Percentiles rank a stretch among this genome's conserved stretches.
phyloP scores from a whole-genome alignment of 2,113 vertebrate genomes.

The Urocynchramus pylzowi region DNA sequence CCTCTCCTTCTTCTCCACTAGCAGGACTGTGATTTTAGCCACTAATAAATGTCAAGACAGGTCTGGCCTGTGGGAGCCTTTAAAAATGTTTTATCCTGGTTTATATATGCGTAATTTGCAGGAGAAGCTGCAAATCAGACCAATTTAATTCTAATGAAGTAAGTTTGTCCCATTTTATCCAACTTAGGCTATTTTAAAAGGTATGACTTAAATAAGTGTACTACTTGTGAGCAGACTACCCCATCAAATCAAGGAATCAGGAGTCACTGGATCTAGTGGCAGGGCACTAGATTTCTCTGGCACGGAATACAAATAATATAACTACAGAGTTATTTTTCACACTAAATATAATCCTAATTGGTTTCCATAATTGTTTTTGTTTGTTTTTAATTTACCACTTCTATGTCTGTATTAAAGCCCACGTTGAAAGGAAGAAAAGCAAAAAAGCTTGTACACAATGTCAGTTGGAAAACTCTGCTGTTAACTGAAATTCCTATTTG shows the following conservation, averaged over 20 bases:
- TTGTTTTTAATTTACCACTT: background rate
- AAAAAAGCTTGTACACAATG: background rate
- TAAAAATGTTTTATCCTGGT: background rate
- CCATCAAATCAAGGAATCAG: background rate
- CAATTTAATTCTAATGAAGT: background rate
- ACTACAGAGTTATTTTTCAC: background rate
- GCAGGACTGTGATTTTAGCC: background rate
- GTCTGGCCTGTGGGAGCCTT: background rate
- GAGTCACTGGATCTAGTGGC: background rate
- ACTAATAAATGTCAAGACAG: background rate
- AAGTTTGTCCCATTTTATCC: background rate
- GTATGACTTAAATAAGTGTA: background rate
- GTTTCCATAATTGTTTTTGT: background rate
- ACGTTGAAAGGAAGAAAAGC: background rate
- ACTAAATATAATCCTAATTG: background rate
- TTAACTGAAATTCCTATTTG: background rate
- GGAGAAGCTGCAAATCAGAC: background rate
- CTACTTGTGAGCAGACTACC: background rate
- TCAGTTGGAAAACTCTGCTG: background rate
- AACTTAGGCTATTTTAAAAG: background rate
- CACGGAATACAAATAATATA: background rate
- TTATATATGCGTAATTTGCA: background rate
- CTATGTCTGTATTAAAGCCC: background rate
- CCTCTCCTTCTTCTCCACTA: background rate
- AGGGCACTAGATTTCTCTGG: background rate